Evolutionary conservation across 1,140 invertebrate species (phyloP).

Genomic region (Cydia amplana): DNA sequence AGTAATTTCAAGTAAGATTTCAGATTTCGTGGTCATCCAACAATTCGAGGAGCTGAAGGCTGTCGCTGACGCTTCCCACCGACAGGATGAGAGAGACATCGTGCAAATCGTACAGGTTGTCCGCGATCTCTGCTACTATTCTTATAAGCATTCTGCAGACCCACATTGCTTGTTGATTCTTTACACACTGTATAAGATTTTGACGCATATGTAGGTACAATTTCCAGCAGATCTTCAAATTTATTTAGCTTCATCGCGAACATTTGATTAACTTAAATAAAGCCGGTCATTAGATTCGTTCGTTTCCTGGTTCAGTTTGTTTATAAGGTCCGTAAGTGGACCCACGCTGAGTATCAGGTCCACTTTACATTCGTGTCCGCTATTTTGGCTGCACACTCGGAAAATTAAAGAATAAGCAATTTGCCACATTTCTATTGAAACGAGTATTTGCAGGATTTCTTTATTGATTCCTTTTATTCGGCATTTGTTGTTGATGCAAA

Average conservation of each 20-base stretch:
- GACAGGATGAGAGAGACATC: conserved; percentile 64
- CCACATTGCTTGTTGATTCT: conserved; percentile 59
- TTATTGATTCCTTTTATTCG: neutral
- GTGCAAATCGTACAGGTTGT: conserved; percentile 67
- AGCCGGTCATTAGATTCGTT: conserved; percentile 9
- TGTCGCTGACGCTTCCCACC: conserved; percentile 62
- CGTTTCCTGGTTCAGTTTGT: conserved; percentile 48
- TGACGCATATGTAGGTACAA: conserved; percentile 31
- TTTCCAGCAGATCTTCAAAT: conserved; percentile 1
- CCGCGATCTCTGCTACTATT: conserved; percentile 59
- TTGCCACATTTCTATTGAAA: conserved; percentile 66
- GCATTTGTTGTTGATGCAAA: neutral
- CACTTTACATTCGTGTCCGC: conserved; percentile 68
- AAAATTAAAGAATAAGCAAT: conserved; percentile 72
- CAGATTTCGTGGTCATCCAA: conserved; percentile 64
- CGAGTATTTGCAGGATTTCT: neutral
- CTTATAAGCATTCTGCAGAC: conserved; percentile 65
- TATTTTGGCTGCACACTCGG: conserved; percentile 58
- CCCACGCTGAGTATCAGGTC: conserved; percentile 69
- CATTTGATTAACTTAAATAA: neutral
- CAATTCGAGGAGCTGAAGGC: conserved; percentile 60
- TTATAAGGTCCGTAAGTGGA: conserved; percentile 59
- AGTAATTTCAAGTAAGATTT: conserved; percentile 5
- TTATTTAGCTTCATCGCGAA: neutral
- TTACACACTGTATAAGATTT: neutral